Percentiles rank a stretch among this genome's conserved stretches.
These are phyloP conservation scores for Gymnobelideus leadbeateri DNA, from an alignment of 2,113 vertebrate genomes.

Conservation along the genomic window DNA sequence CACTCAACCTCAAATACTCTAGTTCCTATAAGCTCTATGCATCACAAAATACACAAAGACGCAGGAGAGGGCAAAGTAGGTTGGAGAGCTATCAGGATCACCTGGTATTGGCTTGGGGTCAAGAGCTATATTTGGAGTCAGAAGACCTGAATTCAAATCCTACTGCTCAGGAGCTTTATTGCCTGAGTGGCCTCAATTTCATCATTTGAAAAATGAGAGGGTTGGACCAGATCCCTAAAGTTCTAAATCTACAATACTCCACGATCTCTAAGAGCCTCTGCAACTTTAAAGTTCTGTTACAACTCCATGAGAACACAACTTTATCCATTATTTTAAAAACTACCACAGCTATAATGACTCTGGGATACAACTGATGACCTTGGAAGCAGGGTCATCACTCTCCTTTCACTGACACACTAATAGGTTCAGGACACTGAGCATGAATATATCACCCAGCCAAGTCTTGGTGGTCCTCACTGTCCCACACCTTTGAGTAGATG, in stretches of 20 bases:
- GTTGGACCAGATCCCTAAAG: too few species aligned
- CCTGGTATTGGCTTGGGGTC: background rate
- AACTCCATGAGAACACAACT: background rate
- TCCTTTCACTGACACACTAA: background rate
- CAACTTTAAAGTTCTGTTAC: background rate
- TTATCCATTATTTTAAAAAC: background rate
- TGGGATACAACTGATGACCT: background rate
- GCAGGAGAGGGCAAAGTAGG: background rate
- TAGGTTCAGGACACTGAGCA: background rate
- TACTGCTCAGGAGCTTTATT: background rate
- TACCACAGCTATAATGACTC: background rate
- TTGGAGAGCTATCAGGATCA: background rate
- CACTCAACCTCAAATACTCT: background rate
- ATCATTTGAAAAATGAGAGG: background rate
- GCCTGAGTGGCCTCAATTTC: background rate
- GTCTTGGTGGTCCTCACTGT: background rate
- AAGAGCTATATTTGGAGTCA: background rate
- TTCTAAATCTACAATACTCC: too few species aligned
- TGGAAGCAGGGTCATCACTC: background rate
- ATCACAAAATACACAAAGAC: background rate
- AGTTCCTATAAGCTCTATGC: background rate
- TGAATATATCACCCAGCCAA: background rate
- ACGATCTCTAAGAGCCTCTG: background rate
- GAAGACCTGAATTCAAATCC: background rate
- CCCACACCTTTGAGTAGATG: background rate